These are phyloP conservation scores for Machimus rusticus DNA, from an alignment of 2,888 invertebrate genomes.

Conservation along the genomic window DNA sequence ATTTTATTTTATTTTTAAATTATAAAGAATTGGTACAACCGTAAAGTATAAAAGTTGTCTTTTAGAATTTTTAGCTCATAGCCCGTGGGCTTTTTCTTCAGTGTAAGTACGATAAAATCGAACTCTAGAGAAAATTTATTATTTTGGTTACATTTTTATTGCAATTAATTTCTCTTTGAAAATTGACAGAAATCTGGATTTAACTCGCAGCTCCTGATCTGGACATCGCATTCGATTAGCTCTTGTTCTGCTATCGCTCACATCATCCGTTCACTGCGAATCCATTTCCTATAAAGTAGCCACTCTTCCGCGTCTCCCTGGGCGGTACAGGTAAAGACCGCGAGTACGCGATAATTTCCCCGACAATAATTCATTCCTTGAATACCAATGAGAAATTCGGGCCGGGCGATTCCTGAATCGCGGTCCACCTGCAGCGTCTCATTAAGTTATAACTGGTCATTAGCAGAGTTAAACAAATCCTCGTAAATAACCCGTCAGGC, in stretches of 20 bases:
- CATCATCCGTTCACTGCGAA: background rate
- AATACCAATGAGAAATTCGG: background rate
- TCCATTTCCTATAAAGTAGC: background rate
- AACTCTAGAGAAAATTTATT: no score
- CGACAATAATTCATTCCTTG: background rate
- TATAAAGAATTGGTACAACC: no score
- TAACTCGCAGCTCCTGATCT: background rate
- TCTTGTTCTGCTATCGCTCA: background rate
- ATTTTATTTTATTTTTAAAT: no score
- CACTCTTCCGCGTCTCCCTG: background rate
- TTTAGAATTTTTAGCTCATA: no score
- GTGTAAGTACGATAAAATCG: no score
- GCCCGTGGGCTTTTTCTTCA: no score
- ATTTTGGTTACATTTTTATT: no score
- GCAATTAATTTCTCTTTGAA: no score
- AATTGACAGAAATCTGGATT: background rate
- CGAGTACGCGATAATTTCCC: background rate
- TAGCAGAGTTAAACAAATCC: constrained; percentile 8
- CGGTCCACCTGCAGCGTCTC: background rate
- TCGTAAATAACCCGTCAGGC: constrained; percentile 16
- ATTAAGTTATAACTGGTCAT: background rate
- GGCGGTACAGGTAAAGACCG: background rate
- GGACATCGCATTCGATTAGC: background rate
- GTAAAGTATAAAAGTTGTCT: no score
- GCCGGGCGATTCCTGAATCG: background rate